Evolutionary conservation across 2,113 vertebrate genomes (phyloP), one percentile per base, ranked within the genome.

Genomic region (Tetrax tetrax): DNA sequence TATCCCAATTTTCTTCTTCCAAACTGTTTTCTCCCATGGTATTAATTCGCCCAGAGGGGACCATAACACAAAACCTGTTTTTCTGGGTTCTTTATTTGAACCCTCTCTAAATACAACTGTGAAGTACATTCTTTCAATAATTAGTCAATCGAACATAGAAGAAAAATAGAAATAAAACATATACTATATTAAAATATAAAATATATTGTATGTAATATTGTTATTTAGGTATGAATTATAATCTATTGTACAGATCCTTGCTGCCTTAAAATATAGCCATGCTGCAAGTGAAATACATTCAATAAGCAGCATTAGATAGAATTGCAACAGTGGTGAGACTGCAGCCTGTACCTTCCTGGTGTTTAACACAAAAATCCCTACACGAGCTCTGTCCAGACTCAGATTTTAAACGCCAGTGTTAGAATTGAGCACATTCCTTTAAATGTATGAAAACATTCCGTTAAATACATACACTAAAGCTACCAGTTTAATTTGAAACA

Each of bases 401-500:
- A 64, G 38, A 78, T 75, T 93, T 92, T 93, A 86, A 83, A 60
- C 15, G n/a, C 72, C 81, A 90, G 21, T 53, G 75, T 68, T 71
- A 82, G 88, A 95, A 85, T 19, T 63, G 69, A 96, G 83, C 35
- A 89, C 77, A 64, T 71, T 84, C 69, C 53, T 94, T 87, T 43
- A 89, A 77, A 94, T 61, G 29, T 72, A 90, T 19, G 28, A 90
- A 96, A 90, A 90, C n/a, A 83, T 71, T 89, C 72, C 43, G 82
- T 95, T 78, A 87, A 89, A 89, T 90, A 88, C 79, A 72, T 61
- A 93, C 20, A 17, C 33, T 92, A 89, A 81, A 77, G 69, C 72
- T 92, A 96, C 57, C 45, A 78, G 56, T 81, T 92, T 83, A 86
- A 93, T 92, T 95, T 96, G 81, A 94, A 94, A 92, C 93, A 83